Conservation (phyloP, 2,113 vertebrate genomes). For the Phyllostomus discolor region DNA sequence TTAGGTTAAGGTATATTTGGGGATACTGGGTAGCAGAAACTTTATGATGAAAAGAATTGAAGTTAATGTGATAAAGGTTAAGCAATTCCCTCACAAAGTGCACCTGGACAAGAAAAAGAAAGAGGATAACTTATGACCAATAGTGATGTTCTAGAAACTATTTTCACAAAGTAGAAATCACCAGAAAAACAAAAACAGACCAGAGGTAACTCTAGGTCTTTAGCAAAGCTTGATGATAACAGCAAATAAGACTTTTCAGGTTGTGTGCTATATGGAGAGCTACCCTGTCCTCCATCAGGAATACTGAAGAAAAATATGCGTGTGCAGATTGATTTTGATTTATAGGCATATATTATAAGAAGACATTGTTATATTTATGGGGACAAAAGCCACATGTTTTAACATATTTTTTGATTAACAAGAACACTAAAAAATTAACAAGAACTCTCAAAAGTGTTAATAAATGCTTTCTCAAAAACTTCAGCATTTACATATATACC, state of each 20-base stretch:
- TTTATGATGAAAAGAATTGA: background rate
- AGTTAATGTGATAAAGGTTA: background rate
- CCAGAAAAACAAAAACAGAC: background rate
- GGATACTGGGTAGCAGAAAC: background rate
- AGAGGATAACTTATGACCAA: background rate
- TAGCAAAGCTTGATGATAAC: background rate
- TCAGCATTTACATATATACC: background rate
- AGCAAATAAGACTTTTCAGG: background rate
- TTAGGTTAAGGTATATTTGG: background rate
- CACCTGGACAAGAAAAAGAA: background rate
- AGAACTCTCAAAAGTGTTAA: background rate
- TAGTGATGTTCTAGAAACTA: background rate
- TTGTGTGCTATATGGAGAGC: background rate
- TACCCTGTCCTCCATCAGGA: rapidly evolving
- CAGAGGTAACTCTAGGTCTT: background rate
- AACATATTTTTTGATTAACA: background rate
- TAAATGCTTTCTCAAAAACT: background rate
- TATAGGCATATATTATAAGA: background rate
- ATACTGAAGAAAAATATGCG: background rate
- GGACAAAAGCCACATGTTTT: background rate
- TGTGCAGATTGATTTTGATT: background rate
- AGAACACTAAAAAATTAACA: background rate
- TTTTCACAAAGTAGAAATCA: background rate
- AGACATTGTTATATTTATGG: background rate
- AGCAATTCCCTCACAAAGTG: background rate